Evolutionary conservation across 2,888 invertebrate genomes (phyloP).

Genomic region (Mesochorus sp.): DNA sequence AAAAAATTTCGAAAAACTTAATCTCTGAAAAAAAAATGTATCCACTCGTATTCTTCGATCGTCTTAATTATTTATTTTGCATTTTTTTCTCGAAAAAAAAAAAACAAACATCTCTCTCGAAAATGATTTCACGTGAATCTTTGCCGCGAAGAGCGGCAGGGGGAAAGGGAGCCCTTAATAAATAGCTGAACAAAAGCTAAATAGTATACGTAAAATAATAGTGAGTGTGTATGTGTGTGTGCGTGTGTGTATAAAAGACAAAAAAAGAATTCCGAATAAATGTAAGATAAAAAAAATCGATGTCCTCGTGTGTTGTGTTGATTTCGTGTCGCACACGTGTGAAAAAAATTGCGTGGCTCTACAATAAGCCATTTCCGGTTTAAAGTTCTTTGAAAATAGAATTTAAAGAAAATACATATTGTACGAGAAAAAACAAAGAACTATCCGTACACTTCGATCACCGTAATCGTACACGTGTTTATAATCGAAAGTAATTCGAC

Average conservation of each 20-base stretch:
- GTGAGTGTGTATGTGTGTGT: no score
- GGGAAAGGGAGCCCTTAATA: constrained; percentile 55
- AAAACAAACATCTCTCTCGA: no score
- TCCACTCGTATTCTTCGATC: background rate
- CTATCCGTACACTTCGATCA: no score
- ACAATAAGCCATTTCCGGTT: constrained; percentile 26
- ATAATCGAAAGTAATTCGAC: background rate
- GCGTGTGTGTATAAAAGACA: constrained; percentile 34
- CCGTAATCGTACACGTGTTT: background rate
- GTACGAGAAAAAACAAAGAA: background rate
- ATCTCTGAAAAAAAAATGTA: no score
- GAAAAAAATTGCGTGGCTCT: constrained; percentile 47
- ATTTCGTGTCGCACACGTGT: constrained; percentile 66
- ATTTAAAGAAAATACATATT: constrained; percentile 1
- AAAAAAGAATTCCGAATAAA: background rate
- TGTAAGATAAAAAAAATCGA: constrained; percentile 62
- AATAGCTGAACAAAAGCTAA: constrained; percentile 37
- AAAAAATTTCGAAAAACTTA: background rate
- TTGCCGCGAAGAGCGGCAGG: constrained; percentile 14
- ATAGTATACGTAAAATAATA: constrained; percentile 11
- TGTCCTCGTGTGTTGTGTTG: constrained; percentile 75
- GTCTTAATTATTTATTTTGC: background rate
- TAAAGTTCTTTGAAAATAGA: constrained; percentile 6
- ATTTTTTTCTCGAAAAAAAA: no score
- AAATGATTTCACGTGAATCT: no score